Base-by-base conservation (phyloP, 2,888 invertebrate genomes). In the Beris chalybata region DNA sequence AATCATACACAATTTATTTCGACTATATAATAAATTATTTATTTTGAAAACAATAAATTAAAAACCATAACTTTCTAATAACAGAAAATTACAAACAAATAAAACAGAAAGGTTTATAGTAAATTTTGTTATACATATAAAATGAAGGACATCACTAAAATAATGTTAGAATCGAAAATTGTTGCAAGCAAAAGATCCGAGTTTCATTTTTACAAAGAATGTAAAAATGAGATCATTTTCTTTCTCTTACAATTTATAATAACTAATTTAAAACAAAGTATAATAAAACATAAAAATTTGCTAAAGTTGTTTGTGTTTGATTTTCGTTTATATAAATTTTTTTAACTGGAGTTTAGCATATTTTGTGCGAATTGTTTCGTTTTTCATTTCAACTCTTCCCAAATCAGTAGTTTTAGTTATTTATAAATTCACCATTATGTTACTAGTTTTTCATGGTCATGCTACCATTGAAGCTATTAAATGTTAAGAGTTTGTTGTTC, bases 121-220 rank as follows among this genome's bases (percentile, higher is more conserved):
- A 22, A 22, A 22, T 22, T 38, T 38, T 9, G 38, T 38, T 38
- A 38, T 38, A 22, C 22, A 22, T 22, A 22, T 22, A 22, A 22
- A 22, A 22, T 38, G 5, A 3, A 38, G 38, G 38, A 38, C 38
- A 38, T 9, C 38, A 38, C 9, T 38, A 38, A 3, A 22, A 22
- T 22, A 22, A 22, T 22, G 22, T 22, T 22, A 22, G 22, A 22
- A 69, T 68, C 64, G 59, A 64, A 56, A 70, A 69, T 65, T 70
- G 65, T 54, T 69, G 61, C 66, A 69, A 70, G 69, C 69, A 67
- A 64, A 70, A 70, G 70, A 66, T 69, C 65, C 54, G 66, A 69
- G 65, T 69, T 38, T 38, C 9, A 9, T 38, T 38, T 38, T 9
- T 38, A 38, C 38, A 38, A 7, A 38, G 9, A 38, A 38, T 38